Conservation (phyloP, 2,888 invertebrate genomes). For the Cerastoderma edule region DNA sequence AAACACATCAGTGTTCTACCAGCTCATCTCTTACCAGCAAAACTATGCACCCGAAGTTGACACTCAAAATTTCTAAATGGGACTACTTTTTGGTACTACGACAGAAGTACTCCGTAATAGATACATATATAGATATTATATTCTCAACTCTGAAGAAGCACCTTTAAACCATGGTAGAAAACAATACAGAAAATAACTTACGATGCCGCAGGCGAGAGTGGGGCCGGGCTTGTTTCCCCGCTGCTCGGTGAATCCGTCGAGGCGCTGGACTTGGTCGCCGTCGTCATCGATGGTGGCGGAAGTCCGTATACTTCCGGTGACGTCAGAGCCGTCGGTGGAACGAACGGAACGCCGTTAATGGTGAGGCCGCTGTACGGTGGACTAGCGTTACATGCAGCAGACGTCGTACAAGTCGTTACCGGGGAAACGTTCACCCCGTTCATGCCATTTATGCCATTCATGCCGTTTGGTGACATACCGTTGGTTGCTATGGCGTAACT, state of each 20-base stretch:
- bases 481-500: constrained; percentile 36
- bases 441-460: constrained; percentile 25
- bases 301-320: constrained; percentile 54
- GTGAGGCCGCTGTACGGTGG: constrained; percentile 35
- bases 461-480: constrained; percentile 24
- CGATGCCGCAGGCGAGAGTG: constrained; percentile 57
- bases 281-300: constrained; percentile 31
- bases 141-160: no score
- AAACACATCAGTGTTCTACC: no score
- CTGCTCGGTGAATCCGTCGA: constrained; percentile 53
- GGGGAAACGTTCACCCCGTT: constrained; percentile 34
- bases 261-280: constrained; percentile 36
- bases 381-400: constrained; percentile 25
- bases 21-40: no score
- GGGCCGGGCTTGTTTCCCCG: constrained; percentile 54
- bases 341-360: constrained; percentile 42
- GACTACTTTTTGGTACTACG: no score
- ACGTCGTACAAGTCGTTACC: constrained; percentile 32
- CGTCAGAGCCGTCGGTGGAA: constrained; percentile 47
- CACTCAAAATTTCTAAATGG: no score
- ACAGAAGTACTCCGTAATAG: no score
- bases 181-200: constrained; percentile 41
- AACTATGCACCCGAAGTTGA: no score
- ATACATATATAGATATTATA: no score
- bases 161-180: no score